Percentiles rank a stretch among this genome's conserved stretches.
phyloP scores from a whole-genome alignment of 2,113 vertebrate species.

The Phalacrocorax carbo region DNA sequence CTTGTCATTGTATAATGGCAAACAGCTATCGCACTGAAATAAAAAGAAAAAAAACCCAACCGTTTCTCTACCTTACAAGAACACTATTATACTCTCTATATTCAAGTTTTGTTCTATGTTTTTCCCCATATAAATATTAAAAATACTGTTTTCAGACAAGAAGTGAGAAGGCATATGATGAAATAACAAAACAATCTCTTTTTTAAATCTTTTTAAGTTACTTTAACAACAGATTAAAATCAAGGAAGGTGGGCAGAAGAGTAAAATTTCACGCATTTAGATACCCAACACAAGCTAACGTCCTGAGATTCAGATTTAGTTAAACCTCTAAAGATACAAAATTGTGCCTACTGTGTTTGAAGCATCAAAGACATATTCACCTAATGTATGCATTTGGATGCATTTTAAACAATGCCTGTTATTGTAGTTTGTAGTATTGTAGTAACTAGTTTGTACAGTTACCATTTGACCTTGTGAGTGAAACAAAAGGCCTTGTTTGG shows the following conservation, averaged over 20 bases:
- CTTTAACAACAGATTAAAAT: background rate
- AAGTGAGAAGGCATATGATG: background rate
- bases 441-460: background rate
- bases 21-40: conserved; percentile 84
- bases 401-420: background rate
- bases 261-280: background rate
- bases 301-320: background rate
- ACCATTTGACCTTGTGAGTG: background rate
- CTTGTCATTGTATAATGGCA: conserved; percentile 88
- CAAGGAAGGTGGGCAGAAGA: background rate
- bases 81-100: background rate
- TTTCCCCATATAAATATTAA: background rate
- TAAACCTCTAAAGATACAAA: background rate
- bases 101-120: background rate
- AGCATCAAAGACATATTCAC: background rate
- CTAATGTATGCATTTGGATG: background rate
- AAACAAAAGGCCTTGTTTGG: background rate
- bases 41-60: background rate
- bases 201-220: background rate
- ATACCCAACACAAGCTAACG: background rate
- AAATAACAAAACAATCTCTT: background rate
- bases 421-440: background rate
- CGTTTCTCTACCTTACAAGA: background rate
- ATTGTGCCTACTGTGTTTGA: background rate
- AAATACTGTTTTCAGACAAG: background rate